A percentile compares a stretch with the other conserved stretches of the same genome.
Conservation (phyloP, 2,797 vertebrate species). For the Diplodus puntazzo region DNA sequence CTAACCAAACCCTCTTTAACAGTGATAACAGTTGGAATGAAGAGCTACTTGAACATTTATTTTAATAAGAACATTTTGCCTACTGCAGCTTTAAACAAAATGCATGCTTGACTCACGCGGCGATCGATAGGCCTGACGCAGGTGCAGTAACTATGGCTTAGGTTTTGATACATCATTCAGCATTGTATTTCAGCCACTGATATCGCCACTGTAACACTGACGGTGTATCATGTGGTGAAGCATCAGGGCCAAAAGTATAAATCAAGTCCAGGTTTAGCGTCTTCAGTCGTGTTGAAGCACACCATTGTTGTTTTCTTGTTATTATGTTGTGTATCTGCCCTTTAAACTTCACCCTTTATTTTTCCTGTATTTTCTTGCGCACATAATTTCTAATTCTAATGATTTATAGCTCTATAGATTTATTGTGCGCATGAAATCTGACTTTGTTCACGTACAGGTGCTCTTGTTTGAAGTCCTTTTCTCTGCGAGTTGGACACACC, state of each 20-base stretch:
- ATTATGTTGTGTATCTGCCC: not conserved
- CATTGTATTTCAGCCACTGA: not conserved
- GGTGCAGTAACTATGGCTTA: not conserved
- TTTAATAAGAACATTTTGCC: no score
- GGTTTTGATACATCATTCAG: not conserved
- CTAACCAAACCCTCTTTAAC: no score
- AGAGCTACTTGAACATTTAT: no score
- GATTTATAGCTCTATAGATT: not conserved
- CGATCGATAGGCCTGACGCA: not conserved
- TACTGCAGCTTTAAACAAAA: no score
- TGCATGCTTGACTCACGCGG: no score
- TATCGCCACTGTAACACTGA: not conserved
- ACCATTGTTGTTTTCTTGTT: not conserved
- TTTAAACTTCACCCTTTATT: not conserved
- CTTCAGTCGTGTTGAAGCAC: no score
- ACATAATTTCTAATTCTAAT: not conserved
- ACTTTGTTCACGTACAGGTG: not conserved
- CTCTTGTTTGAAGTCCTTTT: slow-evolving; percentile 15
- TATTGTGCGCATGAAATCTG: not conserved
- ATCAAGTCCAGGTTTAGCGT: not conserved
- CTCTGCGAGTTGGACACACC: not conserved
- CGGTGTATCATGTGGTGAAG: not conserved
- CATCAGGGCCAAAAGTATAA: not conserved
- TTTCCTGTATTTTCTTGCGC: not conserved
- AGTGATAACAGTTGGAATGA: no score